Conservation (phyloP, 2,888 invertebrate genomes). For the Mayetiola destructor region DNA sequence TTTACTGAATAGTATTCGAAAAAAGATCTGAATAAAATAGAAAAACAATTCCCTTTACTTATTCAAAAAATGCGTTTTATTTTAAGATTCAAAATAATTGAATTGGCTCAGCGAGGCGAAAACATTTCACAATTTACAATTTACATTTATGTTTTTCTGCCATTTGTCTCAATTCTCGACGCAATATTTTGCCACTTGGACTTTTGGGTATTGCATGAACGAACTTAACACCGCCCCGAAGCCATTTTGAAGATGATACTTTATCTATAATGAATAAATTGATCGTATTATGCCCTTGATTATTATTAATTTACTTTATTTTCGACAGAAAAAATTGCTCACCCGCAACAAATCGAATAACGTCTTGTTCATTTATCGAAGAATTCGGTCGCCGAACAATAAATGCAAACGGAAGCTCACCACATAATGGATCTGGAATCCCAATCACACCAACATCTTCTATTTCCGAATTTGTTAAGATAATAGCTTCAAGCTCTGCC, state of each 20-base stretch:
- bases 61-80: too few relatives aligned
- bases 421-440: conserved; percentile 52
- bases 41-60: too few relatives aligned
- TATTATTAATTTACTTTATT: too few relatives aligned
- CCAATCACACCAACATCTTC: conserved; percentile 73
- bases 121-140: background rate
- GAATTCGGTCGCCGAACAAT: conserved; percentile 46
- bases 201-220: conserved; percentile 60
- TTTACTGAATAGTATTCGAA: too few relatives aligned
- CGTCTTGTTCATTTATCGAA: conserved; percentile 39
- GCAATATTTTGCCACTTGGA: conserved; percentile 62
- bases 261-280: background rate
- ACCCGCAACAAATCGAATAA: conserved; percentile 41
- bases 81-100: too few relatives aligned
- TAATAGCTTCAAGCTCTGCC: conserved; percentile 69
- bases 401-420: conserved; percentile 64
- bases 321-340: conserved; percentile 9
- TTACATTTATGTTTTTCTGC: background rate
- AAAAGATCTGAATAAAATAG: too few relatives aligned
- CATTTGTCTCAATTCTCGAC: conserved; percentile 33
- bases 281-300: too few relatives aligned
- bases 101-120: too few relatives aligned
- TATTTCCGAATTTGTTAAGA: conserved; percentile 54
- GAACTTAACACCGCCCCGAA: conserved; percentile 62
- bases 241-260: conserved; percentile 56